Conservation (phyloP, 2,797 vertebrate genomes). For the Lithobates pipiens region DNA sequence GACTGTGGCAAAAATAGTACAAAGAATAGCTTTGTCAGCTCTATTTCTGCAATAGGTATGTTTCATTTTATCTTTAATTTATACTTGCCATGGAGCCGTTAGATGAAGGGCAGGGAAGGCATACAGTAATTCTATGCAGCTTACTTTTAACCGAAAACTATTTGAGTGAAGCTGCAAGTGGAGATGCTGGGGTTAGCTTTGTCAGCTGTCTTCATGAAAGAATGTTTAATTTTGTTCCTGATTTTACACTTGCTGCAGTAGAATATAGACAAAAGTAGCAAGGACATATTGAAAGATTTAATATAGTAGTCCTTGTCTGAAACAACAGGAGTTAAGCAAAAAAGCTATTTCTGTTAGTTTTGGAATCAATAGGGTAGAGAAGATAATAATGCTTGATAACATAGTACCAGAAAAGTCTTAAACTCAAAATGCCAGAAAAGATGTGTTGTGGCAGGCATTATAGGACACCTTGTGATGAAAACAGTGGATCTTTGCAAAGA, state of each 20-base stretch:
- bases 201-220: slow-evolving; percentile 53
- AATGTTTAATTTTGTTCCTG: slow-evolving; percentile 42
- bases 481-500: not conserved
- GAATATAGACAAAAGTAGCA: slow-evolving; percentile 54
- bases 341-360: slow-evolving; percentile 15
- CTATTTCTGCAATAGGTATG: slow-evolving; percentile 52
- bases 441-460: not conserved
- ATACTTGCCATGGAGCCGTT: slow-evolving; percentile 55
- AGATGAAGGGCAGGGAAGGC: slow-evolving; percentile 53
- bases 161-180: slow-evolving; percentile 47
- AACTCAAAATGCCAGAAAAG: not conserved
- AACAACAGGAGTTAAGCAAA: slow-evolving; percentile 28
- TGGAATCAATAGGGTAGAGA: slow-evolving; percentile 16
- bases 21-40: slow-evolving; percentile 58
- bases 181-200: slow-evolving; percentile 50
- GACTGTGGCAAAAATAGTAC: slow-evolving; percentile 30
- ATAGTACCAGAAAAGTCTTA: not conserved
- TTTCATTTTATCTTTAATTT: slow-evolving; percentile 61
- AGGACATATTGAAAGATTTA: slow-evolving; percentile 45
- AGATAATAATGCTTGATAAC: slow-evolving; percentile 34
- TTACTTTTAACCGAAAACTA: slow-evolving; percentile 46
- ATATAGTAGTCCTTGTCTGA: slow-evolving; percentile 31
- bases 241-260: slow-evolving; percentile 25
- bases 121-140: slow-evolving; percentile 51
- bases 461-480: not conserved